Evolutionary conservation across 92 coral and sea anemone species (phyloP), one percentile per base, ranked within the genome.

Genomic region (Zoanthus gigantus): DNA sequence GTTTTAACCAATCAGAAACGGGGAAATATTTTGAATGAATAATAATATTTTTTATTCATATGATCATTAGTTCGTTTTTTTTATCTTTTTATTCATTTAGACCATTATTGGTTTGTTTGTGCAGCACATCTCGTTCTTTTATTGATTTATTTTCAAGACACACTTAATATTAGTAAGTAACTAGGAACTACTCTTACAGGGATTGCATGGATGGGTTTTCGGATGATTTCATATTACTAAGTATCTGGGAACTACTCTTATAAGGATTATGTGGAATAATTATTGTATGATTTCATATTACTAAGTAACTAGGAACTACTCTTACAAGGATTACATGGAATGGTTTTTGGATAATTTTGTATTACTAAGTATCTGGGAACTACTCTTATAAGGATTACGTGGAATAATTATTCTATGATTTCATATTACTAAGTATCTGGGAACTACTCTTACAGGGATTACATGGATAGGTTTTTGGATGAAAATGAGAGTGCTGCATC

Each of bases 401-500:
- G 99, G 99, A 97, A 82, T 87, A 98, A 77, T 97, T 97, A 80
- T 86, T 97, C 90, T 98, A 97, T 87, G 5, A 23, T 63, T 0
- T 16, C 31, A 63, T 8, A 7, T 5, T 66, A 6, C 60, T 42
- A 7, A n/a, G 7, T 8, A 32, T 3, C 29, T 45, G n/a, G n/a
- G 3, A 63, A 34, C 52, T 34, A 60, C 56, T 76, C 42, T 74
- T 75, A 18, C 68, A 97, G 99, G 86, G 99, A 97, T 74, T 97
- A 97, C 92, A 97, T 97, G 99, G 99, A 97, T 84, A 89, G 99
- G 81, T 97, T 97, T 83, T 86, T 97, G 91, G 99, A 97, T 87
- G 99, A 97, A 48, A 95, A 97, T 77, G 99, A 97, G 76, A 97
- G 99, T 88, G 99, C 99, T 17, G 99, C 99, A 72, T 97, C 99